Evolutionary conservation across 2,113 vertebrate genomes (phyloP).

Genomic region (Chionomys nivalis): DNA sequence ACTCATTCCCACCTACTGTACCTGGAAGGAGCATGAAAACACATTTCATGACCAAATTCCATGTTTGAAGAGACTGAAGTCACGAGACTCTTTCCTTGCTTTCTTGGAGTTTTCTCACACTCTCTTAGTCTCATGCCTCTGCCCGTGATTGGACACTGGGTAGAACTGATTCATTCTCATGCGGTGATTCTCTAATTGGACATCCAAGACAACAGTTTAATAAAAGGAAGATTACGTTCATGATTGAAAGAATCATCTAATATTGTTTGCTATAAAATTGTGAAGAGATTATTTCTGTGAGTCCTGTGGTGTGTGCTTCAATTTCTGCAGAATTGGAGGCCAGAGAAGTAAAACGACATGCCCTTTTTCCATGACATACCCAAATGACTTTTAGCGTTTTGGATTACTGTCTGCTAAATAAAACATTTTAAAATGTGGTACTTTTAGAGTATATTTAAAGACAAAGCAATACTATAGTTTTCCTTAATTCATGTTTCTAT

Average conservation of each 20-base stretch:
- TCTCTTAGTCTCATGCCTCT: not conserved
- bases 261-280: not conserved
- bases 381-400: not conserved
- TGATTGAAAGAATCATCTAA: constrained; percentile 11
- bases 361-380: constrained; percentile 36
- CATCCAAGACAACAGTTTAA: not conserved
- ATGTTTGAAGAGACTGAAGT: not conserved
- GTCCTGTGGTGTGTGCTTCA: not conserved
- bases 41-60: not conserved
- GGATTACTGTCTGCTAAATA: not conserved
- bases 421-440: not conserved
- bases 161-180: not conserved
- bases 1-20: not conserved
- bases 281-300: not conserved
- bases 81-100: not conserved
- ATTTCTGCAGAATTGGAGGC: not conserved
- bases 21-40: not conserved
- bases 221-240: not conserved
- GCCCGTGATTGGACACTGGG: not conserved
- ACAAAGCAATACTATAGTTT: not conserved
- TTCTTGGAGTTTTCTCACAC: not conserved
- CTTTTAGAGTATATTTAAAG: constrained; percentile 6
- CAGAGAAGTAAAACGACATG: not conserved
- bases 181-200: not conserved
- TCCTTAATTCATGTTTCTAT: constrained; percentile 5